Evolutionary conservation across 2,888 invertebrate genomes (phyloP).

Genomic region (Zonitis immaculata): DNA sequence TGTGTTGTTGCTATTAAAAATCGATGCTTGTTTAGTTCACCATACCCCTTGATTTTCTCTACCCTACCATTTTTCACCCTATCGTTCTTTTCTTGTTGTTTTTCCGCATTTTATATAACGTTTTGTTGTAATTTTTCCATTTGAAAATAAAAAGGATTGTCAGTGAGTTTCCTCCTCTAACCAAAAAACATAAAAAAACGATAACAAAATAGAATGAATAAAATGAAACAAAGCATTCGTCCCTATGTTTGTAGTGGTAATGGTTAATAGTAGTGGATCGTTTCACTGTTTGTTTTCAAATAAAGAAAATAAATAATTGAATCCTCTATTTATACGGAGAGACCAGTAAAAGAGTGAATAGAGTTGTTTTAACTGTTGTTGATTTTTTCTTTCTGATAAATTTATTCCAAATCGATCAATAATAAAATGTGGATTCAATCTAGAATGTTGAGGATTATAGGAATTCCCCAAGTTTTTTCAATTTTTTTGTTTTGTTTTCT

Average conservation of each 20-base stretch:
- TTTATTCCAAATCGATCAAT: not conserved
- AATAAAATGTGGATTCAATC: not conserved
- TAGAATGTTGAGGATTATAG: too few species aligned
- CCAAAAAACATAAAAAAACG: too few species aligned
- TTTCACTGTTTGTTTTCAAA: not conserved
- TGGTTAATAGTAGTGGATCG: not conserved
- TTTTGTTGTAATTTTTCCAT: not conserved
- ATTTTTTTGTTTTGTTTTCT: too few species aligned
- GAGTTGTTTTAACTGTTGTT: not conserved
- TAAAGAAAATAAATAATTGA: conserved; percentile 1
- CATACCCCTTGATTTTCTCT: not conserved
- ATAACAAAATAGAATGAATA: too few species aligned
- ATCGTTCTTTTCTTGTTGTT: too few species aligned
- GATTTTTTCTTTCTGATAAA: not conserved
- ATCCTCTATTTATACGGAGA: not conserved
- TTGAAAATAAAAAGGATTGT: too few species aligned
- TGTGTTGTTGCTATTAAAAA: not conserved
- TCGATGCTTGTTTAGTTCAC: not conserved
- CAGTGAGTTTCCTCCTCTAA: too few species aligned
- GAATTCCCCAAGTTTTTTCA: too few species aligned
- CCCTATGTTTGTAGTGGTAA: not conserved
- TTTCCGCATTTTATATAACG: too few species aligned
- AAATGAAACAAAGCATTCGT: not conserved
- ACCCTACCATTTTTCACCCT: not conserved
- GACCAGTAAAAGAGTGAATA: not conserved